Evolutionary conservation across 1,140 invertebrate species (phyloP).

Genomic region (Alviniconcha marisindica): DNA sequence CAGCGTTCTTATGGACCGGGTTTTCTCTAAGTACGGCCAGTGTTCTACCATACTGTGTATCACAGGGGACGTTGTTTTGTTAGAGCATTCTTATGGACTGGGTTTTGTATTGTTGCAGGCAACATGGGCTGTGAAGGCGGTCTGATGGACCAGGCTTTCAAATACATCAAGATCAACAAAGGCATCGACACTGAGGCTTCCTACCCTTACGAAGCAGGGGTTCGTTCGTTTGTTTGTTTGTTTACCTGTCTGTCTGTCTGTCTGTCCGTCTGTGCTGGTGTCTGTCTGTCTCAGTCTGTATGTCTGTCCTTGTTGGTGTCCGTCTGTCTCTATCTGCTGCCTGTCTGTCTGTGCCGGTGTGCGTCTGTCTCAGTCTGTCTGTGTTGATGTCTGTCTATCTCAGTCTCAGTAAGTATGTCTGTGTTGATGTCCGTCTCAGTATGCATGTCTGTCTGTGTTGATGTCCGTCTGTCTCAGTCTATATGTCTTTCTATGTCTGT

Average conservation of each 20-base stretch:
- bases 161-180: constrained; percentile 83
- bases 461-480: too few relatives aligned
- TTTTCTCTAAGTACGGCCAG: too few relatives aligned
- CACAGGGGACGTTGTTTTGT: neutral
- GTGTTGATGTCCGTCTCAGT: too few relatives aligned
- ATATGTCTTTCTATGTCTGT: too few relatives aligned
- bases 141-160: constrained; percentile 73
- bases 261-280: too few relatives aligned
- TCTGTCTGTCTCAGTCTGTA: too few relatives aligned
- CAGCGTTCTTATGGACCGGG: neutral
- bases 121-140: constrained; percentile 73
- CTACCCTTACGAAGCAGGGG: constrained; percentile 71
- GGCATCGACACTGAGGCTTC: constrained; percentile 93
- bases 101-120: constrained; percentile 40
- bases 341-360: neutral
- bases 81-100: too few relatives aligned
- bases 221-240: too few relatives aligned
- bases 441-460: too few relatives aligned
- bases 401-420: too few relatives aligned
- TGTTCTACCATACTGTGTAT: neutral
- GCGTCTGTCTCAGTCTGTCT: neutral
- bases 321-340: neutral
- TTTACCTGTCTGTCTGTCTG: too few relatives aligned
- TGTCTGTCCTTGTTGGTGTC: constrained; percentile 20
- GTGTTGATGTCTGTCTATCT: neutral